Conservation (phyloP, 2,888 invertebrate species). For the Yponomeuta plumbellus region DNA sequence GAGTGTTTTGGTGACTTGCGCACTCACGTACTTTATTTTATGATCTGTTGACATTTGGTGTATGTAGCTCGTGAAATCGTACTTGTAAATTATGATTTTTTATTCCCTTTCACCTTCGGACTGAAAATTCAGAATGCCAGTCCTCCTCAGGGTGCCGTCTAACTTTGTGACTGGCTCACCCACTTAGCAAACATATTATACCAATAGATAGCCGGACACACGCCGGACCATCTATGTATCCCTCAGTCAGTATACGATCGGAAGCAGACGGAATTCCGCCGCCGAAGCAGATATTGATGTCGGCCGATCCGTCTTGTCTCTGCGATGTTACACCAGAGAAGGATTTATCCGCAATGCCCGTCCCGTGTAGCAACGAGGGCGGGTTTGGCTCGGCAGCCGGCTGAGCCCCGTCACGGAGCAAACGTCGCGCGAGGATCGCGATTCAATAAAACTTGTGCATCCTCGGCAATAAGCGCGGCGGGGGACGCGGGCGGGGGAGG, state of each 20-base stretch:
- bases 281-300: slow-evolving; percentile 11
- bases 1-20: too few species aligned
- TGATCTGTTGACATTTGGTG: too few species aligned
- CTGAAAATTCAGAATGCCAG: too few species aligned
- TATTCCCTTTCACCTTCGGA: too few species aligned
- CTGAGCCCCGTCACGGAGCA: slow-evolving; percentile 1
- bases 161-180: too few species aligned
- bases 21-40: too few species aligned
- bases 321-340: neutral
- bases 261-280: neutral
- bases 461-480: slow-evolving; percentile 5
- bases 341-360: neutral
- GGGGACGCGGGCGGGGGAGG: neutral
- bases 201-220: neutral
- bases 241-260: neutral
- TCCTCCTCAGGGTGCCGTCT: too few species aligned
- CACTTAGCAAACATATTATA: too few species aligned
- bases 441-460: slow-evolving; percentile 14
- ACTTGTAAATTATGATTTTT: too few species aligned
- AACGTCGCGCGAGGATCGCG: slow-evolving; percentile 9
- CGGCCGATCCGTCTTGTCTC: slow-evolving; percentile 9
- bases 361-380: neutral
- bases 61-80: too few species aligned
- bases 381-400: neutral
- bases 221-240: neutral